Evolutionary conservation across 1,140 invertebrate genomes (phyloP).

Genomic region (Monomorium pharaonis): DNA sequence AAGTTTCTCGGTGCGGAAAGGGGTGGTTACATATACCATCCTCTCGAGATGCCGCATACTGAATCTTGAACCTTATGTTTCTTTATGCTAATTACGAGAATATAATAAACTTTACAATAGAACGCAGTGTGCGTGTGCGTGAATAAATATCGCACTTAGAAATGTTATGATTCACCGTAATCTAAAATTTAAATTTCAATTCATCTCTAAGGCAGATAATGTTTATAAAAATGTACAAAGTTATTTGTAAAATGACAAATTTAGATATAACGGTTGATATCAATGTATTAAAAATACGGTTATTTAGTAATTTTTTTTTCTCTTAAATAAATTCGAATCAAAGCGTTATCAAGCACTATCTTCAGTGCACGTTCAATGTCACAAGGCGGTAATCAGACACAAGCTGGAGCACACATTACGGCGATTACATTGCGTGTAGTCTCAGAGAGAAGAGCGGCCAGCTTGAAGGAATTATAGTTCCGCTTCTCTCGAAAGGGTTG

Average conservation of each 20-base stretch:
- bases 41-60: not conserved
- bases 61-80: constrained; percentile 16
- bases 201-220: not conserved
- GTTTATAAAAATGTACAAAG: constrained; percentile 7
- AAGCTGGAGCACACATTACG: not conserved
- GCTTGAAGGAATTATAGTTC: constrained; percentile 64
- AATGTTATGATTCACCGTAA: not conserved
- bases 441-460: constrained; percentile 1
- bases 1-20: constrained; percentile 65
- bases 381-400: not conserved
- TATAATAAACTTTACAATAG: constrained; percentile 6
- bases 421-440: constrained; percentile 14
- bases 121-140: not conserved
- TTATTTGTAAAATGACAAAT: not conserved
- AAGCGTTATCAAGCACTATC: not conserved
- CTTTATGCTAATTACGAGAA: constrained; percentile 14
- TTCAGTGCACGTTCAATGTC: not conserved
- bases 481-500: constrained; percentile 38
- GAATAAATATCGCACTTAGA: not conserved
- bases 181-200: not conserved
- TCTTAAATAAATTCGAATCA: not conserved
- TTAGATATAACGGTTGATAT: not conserved
- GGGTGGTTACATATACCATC: constrained; percentile 26
- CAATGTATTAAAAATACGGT: not conserved
- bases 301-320: not conserved